Evolutionary conservation across 1,140 invertebrate genomes (phyloP).

Genomic region (Protaetia brevitarsis): DNA sequence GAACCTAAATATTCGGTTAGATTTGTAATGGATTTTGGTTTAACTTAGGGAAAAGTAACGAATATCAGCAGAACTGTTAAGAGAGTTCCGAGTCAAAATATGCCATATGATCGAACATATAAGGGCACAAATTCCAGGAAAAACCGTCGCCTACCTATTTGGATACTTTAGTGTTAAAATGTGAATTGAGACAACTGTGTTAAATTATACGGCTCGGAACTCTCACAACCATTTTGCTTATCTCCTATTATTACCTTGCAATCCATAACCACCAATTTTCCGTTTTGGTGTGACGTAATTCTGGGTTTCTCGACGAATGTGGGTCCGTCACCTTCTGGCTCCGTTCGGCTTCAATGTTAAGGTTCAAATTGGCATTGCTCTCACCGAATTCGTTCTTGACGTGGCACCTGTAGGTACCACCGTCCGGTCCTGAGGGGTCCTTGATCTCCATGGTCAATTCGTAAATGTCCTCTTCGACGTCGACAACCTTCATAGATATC

Average conservation of each 20-base stretch:
- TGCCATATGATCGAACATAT: no score
- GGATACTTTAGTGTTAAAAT: not conserved
- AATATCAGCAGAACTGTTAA: no score
- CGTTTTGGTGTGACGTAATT: slow-evolving; percentile 91
- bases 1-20: slow-evolving; percentile 59
- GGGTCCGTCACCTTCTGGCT: slow-evolving; percentile 90
- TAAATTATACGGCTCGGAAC: no score
- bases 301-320: slow-evolving; percentile 97
- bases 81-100: no score
- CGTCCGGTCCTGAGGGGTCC: slow-evolving; percentile 91
- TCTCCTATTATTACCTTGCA: slow-evolving; percentile 59
- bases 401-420: slow-evolving; percentile 95
- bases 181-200: not conserved
- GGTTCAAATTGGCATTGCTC: slow-evolving; percentile 95
- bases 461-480: slow-evolving; percentile 80
- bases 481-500: slow-evolving; percentile 74
- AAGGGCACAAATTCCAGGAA: no score
- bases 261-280: slow-evolving; percentile 97
- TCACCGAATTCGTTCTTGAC: slow-evolving; percentile 96
- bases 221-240: no score
- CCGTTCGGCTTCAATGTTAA: slow-evolving; percentile 95
- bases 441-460: slow-evolving; percentile 85
- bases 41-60: no score
- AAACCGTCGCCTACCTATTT: no score
- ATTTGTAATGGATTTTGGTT: not conserved